phyloP scores from a whole-genome alignment of 1,140 invertebrate genomes.

The Hestina assimilis region DNA sequence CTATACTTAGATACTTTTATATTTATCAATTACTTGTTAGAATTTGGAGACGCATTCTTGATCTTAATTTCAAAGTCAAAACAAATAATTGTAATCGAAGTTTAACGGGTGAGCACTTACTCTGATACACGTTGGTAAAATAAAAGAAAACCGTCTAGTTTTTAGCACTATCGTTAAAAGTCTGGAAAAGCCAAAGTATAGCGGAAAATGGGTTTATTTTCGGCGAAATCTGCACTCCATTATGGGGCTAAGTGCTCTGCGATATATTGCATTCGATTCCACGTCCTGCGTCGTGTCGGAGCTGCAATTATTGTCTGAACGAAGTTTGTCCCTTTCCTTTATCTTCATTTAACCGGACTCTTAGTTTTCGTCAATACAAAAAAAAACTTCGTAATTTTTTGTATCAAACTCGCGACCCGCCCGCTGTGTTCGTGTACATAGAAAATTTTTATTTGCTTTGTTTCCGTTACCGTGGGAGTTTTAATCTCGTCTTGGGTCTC shows the following conservation, averaged over 20 bases:
- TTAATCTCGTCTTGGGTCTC: too few species aligned
- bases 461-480: too few species aligned
- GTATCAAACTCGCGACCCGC: too few species aligned
- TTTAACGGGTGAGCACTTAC: not conserved
- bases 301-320: not conserved
- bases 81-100: not conserved
- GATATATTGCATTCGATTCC: slow-evolving; percentile 40
- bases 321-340: not conserved
- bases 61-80: not conserved
- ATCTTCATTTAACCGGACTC: too few species aligned
- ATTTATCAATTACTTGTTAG: too few species aligned
- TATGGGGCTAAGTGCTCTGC: slow-evolving; percentile 32
- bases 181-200: not conserved
- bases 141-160: not conserved
- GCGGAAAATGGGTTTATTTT: slow-evolving; percentile 16
- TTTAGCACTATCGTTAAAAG: slow-evolving; percentile 4
- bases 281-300: slow-evolving; percentile 1
- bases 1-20: too few species aligned
- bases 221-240: slow-evolving; percentile 30
- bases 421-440: too few species aligned
- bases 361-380: too few species aligned
- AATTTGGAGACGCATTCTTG: too few species aligned
- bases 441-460: too few species aligned
- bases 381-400: too few species aligned
- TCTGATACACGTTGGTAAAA: not conserved